These are phyloP conservation scores for Gnathonemus longibarbis DNA, from an alignment of 2,113 vertebrate genomes.

Conservation along the genomic window DNA sequence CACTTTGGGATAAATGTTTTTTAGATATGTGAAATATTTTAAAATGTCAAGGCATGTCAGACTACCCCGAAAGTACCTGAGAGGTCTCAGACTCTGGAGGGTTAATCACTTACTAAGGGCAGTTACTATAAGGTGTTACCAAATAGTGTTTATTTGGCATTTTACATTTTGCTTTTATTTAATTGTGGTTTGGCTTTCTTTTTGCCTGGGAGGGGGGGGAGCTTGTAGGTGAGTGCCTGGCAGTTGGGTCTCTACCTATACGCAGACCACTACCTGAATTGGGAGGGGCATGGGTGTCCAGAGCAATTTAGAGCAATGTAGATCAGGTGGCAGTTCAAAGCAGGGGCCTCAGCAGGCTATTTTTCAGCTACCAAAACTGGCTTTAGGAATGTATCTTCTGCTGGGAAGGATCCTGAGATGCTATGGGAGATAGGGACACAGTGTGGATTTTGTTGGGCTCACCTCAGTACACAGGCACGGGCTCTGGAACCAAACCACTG, in stretches of 20 bases:
- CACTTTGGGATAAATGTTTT: no score
- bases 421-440: neutral
- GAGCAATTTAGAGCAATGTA: neutral
- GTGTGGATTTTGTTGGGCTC: neutral
- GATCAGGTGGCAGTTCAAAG: neutral
- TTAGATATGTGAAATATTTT: no score
- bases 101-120: neutral
- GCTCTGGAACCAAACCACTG: neutral
- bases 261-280: neutral
- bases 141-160: neutral
- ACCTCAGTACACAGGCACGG: neutral
- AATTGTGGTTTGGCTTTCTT: neutral
- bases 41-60: no score
- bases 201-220: neutral
- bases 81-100: no score
- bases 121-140: neutral
- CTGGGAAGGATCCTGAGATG: neutral
- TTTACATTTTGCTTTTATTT: neutral
- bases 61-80: no score
- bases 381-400: neutral
- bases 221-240: neutral
- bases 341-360: no score
- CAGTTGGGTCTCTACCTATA: neutral
- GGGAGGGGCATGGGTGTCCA: neutral
- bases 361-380: no score